Conservation (phyloP, 2,888 invertebrate species). For the Crepidodera aurea region DNA sequence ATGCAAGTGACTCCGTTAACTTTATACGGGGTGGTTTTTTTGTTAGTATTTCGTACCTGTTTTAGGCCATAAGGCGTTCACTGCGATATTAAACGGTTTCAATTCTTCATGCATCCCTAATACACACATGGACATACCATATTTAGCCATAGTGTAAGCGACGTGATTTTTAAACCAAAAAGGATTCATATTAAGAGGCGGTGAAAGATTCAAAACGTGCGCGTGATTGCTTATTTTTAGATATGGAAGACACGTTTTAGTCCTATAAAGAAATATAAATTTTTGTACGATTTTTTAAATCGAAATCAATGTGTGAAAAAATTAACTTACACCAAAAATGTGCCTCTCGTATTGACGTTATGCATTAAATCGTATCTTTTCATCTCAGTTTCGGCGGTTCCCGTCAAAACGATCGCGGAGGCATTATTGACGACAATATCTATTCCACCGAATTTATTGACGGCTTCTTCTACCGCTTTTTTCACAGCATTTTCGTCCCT, state of each 20-base stretch:
- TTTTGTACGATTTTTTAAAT: too few relatives aligned
- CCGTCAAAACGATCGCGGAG: conserved; percentile 88
- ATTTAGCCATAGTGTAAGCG: conserved; percentile 98
- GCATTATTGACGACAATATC: conserved; percentile 97
- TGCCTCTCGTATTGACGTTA: conserved; percentile 91
- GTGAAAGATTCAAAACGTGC: conserved; percentile 94
- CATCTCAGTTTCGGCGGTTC: conserved; percentile 88
- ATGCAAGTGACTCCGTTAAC: too few relatives aligned
- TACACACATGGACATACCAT: conserved; percentile 98
- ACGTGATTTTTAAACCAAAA: conserved; percentile 92
- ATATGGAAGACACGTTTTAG: conserved; percentile 88
- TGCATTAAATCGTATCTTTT: conserved; percentile 98
- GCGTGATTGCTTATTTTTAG: conserved; percentile 87
- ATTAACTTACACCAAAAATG: conserved; percentile 83
- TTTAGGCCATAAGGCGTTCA: conserved; percentile 96
- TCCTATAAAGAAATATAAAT: conserved; percentile 69
- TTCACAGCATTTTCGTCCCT: conserved; percentile 80
- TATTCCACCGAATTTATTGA: conserved; percentile 91
- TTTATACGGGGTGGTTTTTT: too few relatives aligned
- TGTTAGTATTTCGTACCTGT: conserved; percentile 69
- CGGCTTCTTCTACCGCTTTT: conserved; percentile 76
- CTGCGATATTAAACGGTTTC: conserved; percentile 80
- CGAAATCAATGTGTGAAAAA: too few relatives aligned
- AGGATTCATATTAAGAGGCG: conserved; percentile 88
- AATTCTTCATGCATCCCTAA: conserved; percentile 97